Percentiles rank a stretch among this genome's conserved stretches.
Evolutionary conservation across 2,113 vertebrate species (phyloP).

Genomic region (Propithecus coquereli): DNA sequence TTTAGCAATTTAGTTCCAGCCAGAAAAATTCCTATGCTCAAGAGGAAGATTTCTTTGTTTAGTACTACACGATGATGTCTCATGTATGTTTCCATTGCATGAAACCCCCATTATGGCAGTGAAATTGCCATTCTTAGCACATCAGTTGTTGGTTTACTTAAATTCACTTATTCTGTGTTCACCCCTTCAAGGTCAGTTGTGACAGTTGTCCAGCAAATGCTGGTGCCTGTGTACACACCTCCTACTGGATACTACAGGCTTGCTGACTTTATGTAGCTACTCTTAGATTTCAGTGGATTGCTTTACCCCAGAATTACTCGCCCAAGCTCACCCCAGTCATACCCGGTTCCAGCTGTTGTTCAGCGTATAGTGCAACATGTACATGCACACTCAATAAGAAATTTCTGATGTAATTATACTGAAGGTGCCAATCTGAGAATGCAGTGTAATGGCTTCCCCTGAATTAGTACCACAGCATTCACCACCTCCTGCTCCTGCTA

Average conservation of each 20-base stretch:
- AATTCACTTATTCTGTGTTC: background rate
- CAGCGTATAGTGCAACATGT: background rate
- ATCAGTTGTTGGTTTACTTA: background rate
- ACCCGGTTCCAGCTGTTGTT: background rate
- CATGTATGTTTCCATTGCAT: background rate
- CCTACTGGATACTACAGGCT: background rate
- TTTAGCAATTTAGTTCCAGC: background rate
- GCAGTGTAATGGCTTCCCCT: background rate
- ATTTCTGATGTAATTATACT: background rate
- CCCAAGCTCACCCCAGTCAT: background rate
- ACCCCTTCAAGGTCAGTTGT: background rate
- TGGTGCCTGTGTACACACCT: background rate
- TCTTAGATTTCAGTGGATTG: background rate
- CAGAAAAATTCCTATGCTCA: background rate
- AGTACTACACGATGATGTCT: background rate
- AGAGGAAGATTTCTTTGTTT: background rate
- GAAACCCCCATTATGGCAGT: background rate
- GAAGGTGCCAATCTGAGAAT: background rate
- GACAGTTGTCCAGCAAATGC: background rate
- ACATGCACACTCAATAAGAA: background rate
- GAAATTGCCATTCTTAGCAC: background rate
- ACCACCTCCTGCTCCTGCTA: background rate
- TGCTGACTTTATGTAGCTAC: background rate
- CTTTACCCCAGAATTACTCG: background rate
- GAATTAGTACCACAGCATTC: background rate